Percentiles rank a stretch among this genome's conserved stretches.
These are phyloP conservation scores for Clarias magur DNA, from an alignment of 2,113 vertebrate genomes.

Conservation along the genomic window DNA sequence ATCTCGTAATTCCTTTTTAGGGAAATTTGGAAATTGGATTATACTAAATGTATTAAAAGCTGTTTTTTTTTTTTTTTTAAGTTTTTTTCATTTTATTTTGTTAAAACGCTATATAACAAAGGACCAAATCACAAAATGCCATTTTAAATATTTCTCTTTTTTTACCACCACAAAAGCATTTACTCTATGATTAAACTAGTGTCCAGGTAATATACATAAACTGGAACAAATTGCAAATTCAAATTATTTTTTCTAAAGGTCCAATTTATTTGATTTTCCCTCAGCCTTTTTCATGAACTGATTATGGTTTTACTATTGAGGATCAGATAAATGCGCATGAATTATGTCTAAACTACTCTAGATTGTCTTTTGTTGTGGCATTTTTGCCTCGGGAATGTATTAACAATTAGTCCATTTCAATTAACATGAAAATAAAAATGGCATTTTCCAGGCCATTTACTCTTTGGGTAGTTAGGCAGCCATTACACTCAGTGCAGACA, in stretches of 20 bases:
- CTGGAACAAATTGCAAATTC: not conserved
- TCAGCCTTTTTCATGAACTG: not conserved
- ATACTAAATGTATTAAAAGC: constrained; percentile 52
- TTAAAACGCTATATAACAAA: constrained; percentile 42
- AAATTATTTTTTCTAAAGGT: not conserved
- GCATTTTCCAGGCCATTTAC: constrained; percentile 99
- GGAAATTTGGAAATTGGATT: constrained; percentile 53
- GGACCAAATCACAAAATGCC: constrained; percentile 11
- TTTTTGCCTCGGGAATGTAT: constrained; percentile 74
- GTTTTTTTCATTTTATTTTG: constrained; percentile 21
- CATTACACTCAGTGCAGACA: constrained; percentile 82
- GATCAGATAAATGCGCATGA: constrained; percentile 53
- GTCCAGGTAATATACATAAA: not conserved
- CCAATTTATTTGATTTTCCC: not conserved
- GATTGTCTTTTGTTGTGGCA: constrained; percentile 68
- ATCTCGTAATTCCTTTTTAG: constrained; percentile 57
- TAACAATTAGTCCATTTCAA: constrained; percentile 96
- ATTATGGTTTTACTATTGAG: not conserved
- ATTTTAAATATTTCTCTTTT: not conserved
- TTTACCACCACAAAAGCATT: not conserved
- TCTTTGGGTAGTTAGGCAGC: constrained; percentile 81
- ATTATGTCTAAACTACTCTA: constrained; percentile 65
- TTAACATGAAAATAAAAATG: constrained; percentile 97
- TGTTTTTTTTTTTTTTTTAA: not conserved
- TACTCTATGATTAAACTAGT: not conserved